Percentiles rank a stretch among this genome's conserved stretches.
Evolutionary conservation across 2,888 invertebrate genomes (phyloP).

Genomic region (Blastobasis lacticolella): DNA sequence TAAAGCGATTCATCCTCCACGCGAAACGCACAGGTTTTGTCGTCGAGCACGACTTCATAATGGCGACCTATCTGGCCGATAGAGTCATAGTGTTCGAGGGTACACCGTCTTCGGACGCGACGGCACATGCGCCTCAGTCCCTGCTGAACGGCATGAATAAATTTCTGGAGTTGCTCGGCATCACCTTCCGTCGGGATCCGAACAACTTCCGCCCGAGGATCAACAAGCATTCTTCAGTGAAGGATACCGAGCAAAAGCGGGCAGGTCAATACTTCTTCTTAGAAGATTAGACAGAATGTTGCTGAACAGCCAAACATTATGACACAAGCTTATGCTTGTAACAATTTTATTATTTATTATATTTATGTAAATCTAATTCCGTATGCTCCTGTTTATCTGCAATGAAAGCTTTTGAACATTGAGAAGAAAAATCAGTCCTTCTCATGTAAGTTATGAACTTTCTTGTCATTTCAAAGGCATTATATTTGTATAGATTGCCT

Average conservation of each 20-base stretch:
- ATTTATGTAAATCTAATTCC: no score
- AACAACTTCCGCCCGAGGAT: constrained; percentile 99
- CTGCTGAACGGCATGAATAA: constrained; percentile 98
- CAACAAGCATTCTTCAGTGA: constrained; percentile 96
- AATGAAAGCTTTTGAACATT: no score
- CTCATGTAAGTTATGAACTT: no score
- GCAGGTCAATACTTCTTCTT: constrained; percentile 99
- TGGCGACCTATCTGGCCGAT: constrained; percentile 99
- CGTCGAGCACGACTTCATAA: constrained; percentile 99
- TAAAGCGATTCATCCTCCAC: constrained; percentile 98
- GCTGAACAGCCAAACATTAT: no score
- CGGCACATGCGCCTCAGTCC: constrained; percentile 93
- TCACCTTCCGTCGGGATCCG: constrained; percentile 98
- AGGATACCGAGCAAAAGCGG: constrained; percentile 98
- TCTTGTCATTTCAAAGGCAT: no score
- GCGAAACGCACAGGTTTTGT: constrained; percentile 99
- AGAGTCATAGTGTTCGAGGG: constrained; percentile 99
- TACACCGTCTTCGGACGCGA: constrained; percentile 89
- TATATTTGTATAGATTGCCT: no score
- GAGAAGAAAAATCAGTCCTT: no score
- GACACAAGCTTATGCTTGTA: no score
- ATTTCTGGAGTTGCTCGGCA: constrained; percentile 95
- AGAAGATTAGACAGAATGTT: constrained; percentile 81
- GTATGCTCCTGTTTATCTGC: no score
- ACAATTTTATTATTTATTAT: no score